Conservation (phyloP, 2,113 vertebrate genomes). For the Nyctereutes procyonoides region DNA sequence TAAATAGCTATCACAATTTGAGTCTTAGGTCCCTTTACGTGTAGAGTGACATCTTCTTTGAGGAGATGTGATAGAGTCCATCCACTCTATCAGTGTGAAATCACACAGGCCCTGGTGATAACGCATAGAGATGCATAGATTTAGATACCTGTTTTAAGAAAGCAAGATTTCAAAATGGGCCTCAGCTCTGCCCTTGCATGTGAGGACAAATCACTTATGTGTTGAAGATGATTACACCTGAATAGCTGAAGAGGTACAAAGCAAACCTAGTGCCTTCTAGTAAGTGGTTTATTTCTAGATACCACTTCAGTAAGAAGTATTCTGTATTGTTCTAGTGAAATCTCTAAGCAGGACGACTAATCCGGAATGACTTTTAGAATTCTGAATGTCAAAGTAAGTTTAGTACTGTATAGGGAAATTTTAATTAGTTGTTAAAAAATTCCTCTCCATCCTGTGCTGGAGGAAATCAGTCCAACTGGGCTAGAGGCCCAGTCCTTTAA, state of each 20-base stretch:
- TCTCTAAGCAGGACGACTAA: slow-evolving; percentile 47
- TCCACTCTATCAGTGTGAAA: not conserved
- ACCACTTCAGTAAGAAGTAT: not conserved
- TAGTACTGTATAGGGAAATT: slow-evolving; percentile 60
- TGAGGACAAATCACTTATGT: not conserved
- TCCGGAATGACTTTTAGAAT: slow-evolving; percentile 54
- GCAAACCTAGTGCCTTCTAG: not conserved
- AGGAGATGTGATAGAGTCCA: not conserved
- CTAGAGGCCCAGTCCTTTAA: slow-evolving; percentile 56
- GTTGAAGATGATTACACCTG: not conserved
- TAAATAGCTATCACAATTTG: not conserved
- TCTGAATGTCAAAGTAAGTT: slow-evolving; percentile 57
- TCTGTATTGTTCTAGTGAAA: not conserved
- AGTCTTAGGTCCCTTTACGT: not conserved
- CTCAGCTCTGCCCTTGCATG: not conserved
- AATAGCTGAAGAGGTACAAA: not conserved
- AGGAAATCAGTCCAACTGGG: slow-evolving; percentile 73
- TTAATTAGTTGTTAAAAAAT: slow-evolving; percentile 79
- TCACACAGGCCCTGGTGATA: not conserved
- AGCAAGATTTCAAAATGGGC: not conserved
- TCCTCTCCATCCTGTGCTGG: slow-evolving; percentile 53
- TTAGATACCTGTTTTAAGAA: not conserved
- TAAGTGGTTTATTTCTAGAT: not conserved
- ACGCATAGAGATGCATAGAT: not conserved
- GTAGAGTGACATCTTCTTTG: not conserved